These are phyloP conservation scores for Ictalurus furcatus DNA, from an alignment of 2,113 vertebrate genomes.

Conservation along the genomic window DNA sequence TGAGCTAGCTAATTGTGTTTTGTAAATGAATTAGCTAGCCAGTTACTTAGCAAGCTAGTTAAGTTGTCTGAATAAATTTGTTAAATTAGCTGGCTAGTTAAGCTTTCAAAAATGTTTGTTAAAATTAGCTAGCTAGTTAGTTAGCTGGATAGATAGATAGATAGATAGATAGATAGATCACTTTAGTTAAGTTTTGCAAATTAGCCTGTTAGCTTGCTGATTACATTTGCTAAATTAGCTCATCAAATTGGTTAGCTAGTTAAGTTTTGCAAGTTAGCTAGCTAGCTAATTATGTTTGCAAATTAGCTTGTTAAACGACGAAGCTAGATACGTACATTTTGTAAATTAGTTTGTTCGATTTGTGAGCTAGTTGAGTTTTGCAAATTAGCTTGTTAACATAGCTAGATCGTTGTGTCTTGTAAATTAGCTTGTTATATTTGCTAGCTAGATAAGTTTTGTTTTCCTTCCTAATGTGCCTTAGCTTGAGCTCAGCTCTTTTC, in stretches of 20 bases:
- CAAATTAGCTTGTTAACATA: not conserved
- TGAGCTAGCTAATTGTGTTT: no score
- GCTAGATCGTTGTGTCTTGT: not conserved
- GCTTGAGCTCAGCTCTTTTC: not conserved
- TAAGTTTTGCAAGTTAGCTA: not conserved
- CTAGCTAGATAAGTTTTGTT: not conserved
- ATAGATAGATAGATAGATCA: no score
- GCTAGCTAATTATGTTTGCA: not conserved
- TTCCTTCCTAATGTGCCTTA: not conserved
- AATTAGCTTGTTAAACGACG: not conserved
- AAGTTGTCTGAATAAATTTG: no score
- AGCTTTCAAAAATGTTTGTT: not conserved
- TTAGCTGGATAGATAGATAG: no score
- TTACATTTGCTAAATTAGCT: not conserved
- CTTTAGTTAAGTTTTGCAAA: no score
- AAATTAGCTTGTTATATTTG: not conserved
- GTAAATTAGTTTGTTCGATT: not conserved
- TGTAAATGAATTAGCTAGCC: no score
- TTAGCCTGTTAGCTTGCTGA: no score
- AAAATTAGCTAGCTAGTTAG: no score
- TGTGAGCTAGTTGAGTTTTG: not conserved
- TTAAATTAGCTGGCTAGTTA: not conserved
- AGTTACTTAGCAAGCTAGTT: no score
- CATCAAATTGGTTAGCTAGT: not conserved
- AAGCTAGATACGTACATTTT: not conserved